Base-by-base conservation (phyloP, 2,888 invertebrate genomes). In the Volucella bombylans region DNA sequence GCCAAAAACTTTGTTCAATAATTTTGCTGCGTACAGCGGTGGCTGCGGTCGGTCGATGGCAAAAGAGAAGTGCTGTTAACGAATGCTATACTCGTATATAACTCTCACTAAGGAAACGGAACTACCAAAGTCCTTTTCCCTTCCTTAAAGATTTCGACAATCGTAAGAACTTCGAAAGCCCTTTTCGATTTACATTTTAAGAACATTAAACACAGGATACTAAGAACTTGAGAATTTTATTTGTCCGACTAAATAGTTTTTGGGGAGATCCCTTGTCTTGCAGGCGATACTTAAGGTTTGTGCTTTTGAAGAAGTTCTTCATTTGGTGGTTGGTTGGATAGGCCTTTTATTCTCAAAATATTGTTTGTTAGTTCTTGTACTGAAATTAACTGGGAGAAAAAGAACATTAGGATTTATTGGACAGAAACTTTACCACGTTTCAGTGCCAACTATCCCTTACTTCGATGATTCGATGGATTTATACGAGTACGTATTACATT, bases 111-210 rank as follows among this genome's bases (percentile, higher is more conserved):
- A 54, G 49, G 74, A 79, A 62, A 67, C 65, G 76, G 71, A 76
- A 76, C 65, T 76, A 76, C 65, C 52, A 15, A 79, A 82, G 71
- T 71, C 65, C 69, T 71, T 82, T 67, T 64, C 76, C 49, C 82
- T 71, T 49, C 71, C 76, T 54, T 57, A 65, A 69, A 52, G 69
- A 69, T 81, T 64, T 71, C 76, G 76, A 67, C 82, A 82, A 82
- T 82, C 76, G 82, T 82, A 65, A 76, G 71, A 82, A 71, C 82
- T 82, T 82, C 59, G 65, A 82, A 82, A 82, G 82, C 54, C 71
- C 64, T 82, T 82, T 82, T 76, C 82, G 82, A 82, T 82, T 82
- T 82, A 82, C 82, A 82, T 82, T 71, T 82, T 76, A 82, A 77
- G 82, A 76, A 82, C 82, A 82, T 82, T 82, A 76, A 82, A 82